Percentiles rank a stretch among this genome's conserved stretches.
These are phyloP conservation scores for Leucania comma DNA, from an alignment of 2,888 invertebrate species.

Conservation along the genomic window DNA sequence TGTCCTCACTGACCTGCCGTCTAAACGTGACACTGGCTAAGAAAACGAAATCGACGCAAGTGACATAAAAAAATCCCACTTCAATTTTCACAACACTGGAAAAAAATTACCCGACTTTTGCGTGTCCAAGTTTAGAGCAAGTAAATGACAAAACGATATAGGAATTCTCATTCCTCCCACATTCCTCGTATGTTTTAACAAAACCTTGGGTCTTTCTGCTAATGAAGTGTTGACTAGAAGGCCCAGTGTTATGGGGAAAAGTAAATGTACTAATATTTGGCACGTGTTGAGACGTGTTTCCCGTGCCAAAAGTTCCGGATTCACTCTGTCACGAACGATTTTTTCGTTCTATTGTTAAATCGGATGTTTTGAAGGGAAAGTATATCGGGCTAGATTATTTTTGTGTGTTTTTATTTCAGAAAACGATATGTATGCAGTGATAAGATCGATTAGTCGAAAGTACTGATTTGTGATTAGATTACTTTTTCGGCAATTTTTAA, in stretches of 20 bases:
- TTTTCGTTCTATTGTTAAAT: slow-evolving; percentile 61
- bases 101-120: not conserved
- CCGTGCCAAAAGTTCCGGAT: slow-evolving; percentile 64
- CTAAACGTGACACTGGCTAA: too few species aligned
- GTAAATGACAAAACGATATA: slow-evolving; percentile 23
- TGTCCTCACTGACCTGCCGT: too few species aligned
- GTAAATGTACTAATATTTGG: slow-evolving; percentile 58
- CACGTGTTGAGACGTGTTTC: slow-evolving; percentile 37
- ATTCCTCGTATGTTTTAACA: slow-evolving; percentile 12
- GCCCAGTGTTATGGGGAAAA: slow-evolving; percentile 45
- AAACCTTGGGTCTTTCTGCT: slow-evolving; percentile 47
- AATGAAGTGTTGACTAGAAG: slow-evolving; percentile 51
- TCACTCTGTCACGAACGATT: slow-evolving; percentile 52
- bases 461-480: slow-evolving; percentile 23
- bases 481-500: not conserved
- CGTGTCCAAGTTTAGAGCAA: slow-evolving; percentile 8
- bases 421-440: slow-evolving; percentile 3
- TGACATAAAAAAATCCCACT: not conserved
- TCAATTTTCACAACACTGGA: not conserved
- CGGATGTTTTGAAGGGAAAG: slow-evolving; percentile 45
- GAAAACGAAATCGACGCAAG: too few species aligned
- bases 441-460: slow-evolving; percentile 13
- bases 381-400: slow-evolving; percentile 33
- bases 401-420: slow-evolving; percentile 12
- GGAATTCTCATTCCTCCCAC: slow-evolving; percentile 9